These are phyloP conservation scores for Miichthys miiuy DNA, from an alignment of 2,797 vertebrate species.

Conservation along the genomic window DNA sequence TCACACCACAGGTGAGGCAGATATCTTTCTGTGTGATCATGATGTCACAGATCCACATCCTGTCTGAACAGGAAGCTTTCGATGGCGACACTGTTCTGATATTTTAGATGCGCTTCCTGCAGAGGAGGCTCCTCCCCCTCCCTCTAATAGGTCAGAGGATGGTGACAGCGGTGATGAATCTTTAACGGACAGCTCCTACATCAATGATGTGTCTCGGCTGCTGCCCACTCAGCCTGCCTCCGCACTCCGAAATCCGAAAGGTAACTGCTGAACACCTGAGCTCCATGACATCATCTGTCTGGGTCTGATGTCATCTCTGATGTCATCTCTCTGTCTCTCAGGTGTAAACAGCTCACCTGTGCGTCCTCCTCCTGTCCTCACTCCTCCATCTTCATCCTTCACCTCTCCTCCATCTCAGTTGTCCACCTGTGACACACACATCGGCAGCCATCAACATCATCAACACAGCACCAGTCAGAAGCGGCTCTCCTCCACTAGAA, in stretches of 20 bases:
- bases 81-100: neutral
- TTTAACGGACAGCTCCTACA: slow-evolving; percentile 53
- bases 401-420: neutral
- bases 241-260: slow-evolving; percentile 51
- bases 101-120: neutral
- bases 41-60: neutral
- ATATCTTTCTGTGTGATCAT: neutral
- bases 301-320: slow-evolving; percentile 7
- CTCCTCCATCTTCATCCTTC: slow-evolving; percentile 53
- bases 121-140: slow-evolving; percentile 49
- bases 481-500: slow-evolving; percentile 69
- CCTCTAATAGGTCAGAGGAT: slow-evolving; percentile 44
- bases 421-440: slow-evolving; percentile 45
- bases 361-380: slow-evolving; percentile 57
- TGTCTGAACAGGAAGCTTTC: too few species aligned
- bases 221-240: slow-evolving; percentile 54
- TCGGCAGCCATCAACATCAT: slow-evolving; percentile 25
- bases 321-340: slow-evolving; percentile 42
- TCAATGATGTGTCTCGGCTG: slow-evolving; percentile 66
- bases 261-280: neutral
- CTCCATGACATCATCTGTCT: neutral
- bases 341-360: slow-evolving; percentile 43
- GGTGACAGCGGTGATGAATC: slow-evolving; percentile 63
- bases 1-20: slow-evolving; percentile 47
- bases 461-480: slow-evolving; percentile 58